Evolutionary conservation across 2,113 vertebrate genomes (phyloP).

Genomic region (Cavia porcellus): DNA sequence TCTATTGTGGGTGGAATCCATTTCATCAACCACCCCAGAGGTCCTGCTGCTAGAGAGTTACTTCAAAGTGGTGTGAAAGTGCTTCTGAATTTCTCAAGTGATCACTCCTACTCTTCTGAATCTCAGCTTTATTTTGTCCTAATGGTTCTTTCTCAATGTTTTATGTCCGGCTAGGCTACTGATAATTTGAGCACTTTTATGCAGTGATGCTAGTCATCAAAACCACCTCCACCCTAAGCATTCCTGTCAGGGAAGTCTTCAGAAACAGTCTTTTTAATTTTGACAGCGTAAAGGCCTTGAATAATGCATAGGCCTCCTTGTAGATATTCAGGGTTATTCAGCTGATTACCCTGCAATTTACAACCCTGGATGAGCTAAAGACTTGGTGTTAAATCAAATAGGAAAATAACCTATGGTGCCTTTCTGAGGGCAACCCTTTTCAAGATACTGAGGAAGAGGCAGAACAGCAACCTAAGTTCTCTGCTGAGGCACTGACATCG

Average conservation of each 20-base stretch:
- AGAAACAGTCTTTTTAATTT: background rate
- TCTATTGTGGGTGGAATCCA: rapidly evolving
- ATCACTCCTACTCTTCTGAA: background rate
- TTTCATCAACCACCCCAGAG: rapidly evolving
- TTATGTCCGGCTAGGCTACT: no score
- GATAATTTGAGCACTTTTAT: rapidly evolving
- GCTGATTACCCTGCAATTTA: rapidly evolving
- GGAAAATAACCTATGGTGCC: no score
- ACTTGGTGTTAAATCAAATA: no score
- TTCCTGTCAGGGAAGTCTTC: background rate
- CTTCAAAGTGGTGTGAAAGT: background rate
- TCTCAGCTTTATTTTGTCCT: no score
- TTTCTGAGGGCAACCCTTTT: background rate
- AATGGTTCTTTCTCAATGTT: background rate
- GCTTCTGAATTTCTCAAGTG: background rate
- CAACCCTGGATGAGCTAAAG: rapidly evolving
- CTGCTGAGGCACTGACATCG: background rate
- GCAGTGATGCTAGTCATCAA: rapidly evolving
- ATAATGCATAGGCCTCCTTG: no score
- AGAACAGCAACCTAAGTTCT: background rate
- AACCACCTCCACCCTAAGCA: background rate
- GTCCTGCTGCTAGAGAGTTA: rapidly evolving
- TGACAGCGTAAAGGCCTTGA: background rate
- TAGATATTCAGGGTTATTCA: background rate
- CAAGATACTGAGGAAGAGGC: no score